Conservation (phyloP, 2,888 invertebrate species). For the Eudasyphora cyanicolor region DNA sequence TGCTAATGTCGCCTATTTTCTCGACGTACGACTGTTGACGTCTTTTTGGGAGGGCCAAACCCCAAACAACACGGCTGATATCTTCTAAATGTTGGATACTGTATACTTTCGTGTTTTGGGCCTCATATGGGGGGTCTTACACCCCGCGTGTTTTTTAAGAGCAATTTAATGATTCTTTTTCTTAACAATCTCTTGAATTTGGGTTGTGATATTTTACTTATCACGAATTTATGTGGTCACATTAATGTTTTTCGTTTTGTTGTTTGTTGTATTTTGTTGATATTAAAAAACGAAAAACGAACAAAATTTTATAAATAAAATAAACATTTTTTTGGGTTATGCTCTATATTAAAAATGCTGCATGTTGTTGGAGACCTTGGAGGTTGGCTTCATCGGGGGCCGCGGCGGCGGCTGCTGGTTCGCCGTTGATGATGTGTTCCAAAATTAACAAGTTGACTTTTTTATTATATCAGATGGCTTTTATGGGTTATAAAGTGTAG, state of each 20-base stretch:
- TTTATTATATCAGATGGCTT: not conserved
- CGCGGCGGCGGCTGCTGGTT: not conserved
- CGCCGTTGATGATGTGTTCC: not conserved
- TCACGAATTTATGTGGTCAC: slow-evolving; percentile 65
- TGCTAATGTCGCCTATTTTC: slow-evolving; percentile 64
- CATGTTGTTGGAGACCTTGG: not conserved
- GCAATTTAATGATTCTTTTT: slow-evolving; percentile 40
- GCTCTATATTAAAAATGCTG: slow-evolving; percentile 22
- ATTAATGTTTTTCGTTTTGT: slow-evolving; percentile 32
- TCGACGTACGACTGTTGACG: slow-evolving; percentile 15
- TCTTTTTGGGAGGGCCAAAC: not conserved
- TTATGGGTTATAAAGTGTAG: slow-evolving; percentile 22
- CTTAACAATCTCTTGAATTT: not conserved
- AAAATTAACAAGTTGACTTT: slow-evolving; percentile 15
- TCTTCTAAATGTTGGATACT: not conserved
- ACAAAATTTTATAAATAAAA: not conserved
- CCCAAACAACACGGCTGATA: not conserved
- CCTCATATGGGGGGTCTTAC: slow-evolving; percentile 59
- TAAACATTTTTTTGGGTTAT: slow-evolving; percentile 23
- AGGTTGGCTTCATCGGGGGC: not conserved
- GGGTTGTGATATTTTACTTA: slow-evolving; percentile 49
- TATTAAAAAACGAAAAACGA: not conserved
- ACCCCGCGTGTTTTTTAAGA: slow-evolving; percentile 43
- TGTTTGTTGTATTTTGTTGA: slow-evolving; percentile 10
- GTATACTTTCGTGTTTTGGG: not conserved